Evolutionary conservation across 2,797 vertebrate species (phyloP).

Genomic region (Gymnoscopelus microlampas): DNA sequence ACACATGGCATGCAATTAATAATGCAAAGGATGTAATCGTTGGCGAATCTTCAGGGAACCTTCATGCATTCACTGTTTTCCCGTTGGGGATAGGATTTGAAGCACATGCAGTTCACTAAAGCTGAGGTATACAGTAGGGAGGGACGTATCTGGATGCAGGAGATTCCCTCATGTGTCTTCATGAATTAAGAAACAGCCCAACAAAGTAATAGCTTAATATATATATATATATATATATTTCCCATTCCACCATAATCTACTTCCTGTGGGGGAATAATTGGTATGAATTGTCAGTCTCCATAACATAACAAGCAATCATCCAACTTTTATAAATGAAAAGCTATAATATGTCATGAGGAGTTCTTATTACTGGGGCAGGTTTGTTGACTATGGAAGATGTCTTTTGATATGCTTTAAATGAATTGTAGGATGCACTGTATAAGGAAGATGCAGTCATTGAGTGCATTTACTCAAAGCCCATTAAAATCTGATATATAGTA

Average conservation of each 20-base stretch:
- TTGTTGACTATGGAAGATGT: neutral
- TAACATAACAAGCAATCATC: conserved; percentile 27
- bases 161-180: too few relatives aligned
- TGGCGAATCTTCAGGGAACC: conserved; percentile 32
- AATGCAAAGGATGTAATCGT: conserved; percentile 63
- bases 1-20: conserved; percentile 55
- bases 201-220: too few relatives aligned
- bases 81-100: neutral
- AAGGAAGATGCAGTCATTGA: neutral
- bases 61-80: conserved; percentile 6
- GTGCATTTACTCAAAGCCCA: neutral
- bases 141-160: too few relatives aligned
- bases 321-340: conserved; percentile 21
- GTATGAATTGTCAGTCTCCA: conserved; percentile 46
- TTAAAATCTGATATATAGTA: neutral
- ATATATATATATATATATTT: too few relatives aligned
- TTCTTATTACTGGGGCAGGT: too few relatives aligned
- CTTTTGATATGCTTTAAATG: neutral
- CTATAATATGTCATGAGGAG: neutral
- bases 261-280: conserved; percentile 49
- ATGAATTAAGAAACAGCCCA: too few relatives aligned
- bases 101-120: neutral
- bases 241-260: conserved; percentile 39
- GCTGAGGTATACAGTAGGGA: too few relatives aligned
- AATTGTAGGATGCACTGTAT: too few relatives aligned